A percentile compares a stretch with the other conserved stretches of the same genome.
Conservation (phyloP, 1,140 invertebrate genomes). For the Bombus waltoni region DNA sequence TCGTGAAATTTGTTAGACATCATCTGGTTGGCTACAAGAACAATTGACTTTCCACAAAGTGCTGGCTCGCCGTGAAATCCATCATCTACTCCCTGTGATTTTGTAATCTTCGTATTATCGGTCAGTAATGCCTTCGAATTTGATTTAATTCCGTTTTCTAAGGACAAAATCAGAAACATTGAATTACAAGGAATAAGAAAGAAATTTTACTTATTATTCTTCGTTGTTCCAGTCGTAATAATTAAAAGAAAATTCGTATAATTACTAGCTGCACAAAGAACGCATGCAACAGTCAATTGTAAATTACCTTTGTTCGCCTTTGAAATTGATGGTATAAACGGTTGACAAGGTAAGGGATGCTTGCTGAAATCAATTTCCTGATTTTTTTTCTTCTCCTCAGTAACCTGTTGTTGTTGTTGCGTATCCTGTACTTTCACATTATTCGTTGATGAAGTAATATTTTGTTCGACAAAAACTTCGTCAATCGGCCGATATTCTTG, state of each 20-base stretch:
- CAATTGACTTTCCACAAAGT: slow-evolving; percentile 88
- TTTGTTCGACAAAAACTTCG: slow-evolving; percentile 71
- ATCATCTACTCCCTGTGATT: slow-evolving; percentile 86
- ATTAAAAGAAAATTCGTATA: background rate
- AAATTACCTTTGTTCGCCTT: slow-evolving; percentile 67
- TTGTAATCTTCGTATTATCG: slow-evolving; percentile 72
- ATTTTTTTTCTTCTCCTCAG: slow-evolving; percentile 65
- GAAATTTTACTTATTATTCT: background rate
- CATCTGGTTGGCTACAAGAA: slow-evolving; percentile 89
- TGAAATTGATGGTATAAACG: slow-evolving; percentile 80
- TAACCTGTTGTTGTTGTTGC: slow-evolving; percentile 42
- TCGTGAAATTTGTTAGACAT: slow-evolving; percentile 83
- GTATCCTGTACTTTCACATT: slow-evolving; percentile 55
- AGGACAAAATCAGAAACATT: slow-evolving; percentile 39
- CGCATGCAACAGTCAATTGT: background rate
- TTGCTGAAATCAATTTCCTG: slow-evolving; percentile 85
- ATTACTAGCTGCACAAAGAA: background rate
- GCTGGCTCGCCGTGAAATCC: slow-evolving; percentile 88
- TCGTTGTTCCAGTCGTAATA: background rate
- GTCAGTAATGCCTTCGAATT: slow-evolving; percentile 55
- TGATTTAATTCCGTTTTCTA: slow-evolving; percentile 63
- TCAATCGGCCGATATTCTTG: slow-evolving; percentile 73
- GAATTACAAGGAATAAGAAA: background rate
- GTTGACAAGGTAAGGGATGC: slow-evolving; percentile 87
- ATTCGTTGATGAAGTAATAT: slow-evolving; percentile 54